These are phyloP conservation scores for Cacoxenus indagator DNA, from an alignment of 2,888 invertebrate genomes.

Conservation along the genomic window DNA sequence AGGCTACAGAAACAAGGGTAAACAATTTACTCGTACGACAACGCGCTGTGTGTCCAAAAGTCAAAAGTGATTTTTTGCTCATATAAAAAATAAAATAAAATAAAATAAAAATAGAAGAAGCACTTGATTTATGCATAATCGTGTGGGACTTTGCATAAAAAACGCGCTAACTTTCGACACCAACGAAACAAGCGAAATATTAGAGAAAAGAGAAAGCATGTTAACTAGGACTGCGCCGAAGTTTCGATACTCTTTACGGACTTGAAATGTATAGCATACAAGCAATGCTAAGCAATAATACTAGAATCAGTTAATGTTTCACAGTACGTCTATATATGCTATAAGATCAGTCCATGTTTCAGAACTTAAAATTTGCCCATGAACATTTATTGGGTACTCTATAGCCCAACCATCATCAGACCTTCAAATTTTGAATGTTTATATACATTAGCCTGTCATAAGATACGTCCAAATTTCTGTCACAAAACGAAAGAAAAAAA, in stretches of 20 bases:
- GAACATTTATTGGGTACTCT: too few species aligned
- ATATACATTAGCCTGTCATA: too few species aligned
- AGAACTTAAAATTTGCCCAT: too few species aligned
- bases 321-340: too few species aligned
- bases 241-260: background rate
- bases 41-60: background rate
- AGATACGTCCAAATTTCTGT: too few species aligned
- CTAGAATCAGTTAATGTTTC: too few species aligned
- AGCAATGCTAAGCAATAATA: too few species aligned
- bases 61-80: constrained; percentile 3
- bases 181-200: background rate
- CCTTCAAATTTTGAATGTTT: too few species aligned
- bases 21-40: background rate
- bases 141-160: constrained; percentile 18
- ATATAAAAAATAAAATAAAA: background rate
- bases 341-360: too few species aligned
- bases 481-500: too few species aligned
- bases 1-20: constrained; percentile 1
- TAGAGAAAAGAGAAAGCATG: background rate
- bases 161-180: constrained; percentile 16
- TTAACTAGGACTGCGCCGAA: background rate
- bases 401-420: too few species aligned
- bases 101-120: background rate
- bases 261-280: too few species aligned
- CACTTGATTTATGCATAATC: constrained; percentile 16